Evolutionary conservation across 2,888 invertebrate species (phyloP).

Genomic region (Mactromeris polynyma): DNA sequence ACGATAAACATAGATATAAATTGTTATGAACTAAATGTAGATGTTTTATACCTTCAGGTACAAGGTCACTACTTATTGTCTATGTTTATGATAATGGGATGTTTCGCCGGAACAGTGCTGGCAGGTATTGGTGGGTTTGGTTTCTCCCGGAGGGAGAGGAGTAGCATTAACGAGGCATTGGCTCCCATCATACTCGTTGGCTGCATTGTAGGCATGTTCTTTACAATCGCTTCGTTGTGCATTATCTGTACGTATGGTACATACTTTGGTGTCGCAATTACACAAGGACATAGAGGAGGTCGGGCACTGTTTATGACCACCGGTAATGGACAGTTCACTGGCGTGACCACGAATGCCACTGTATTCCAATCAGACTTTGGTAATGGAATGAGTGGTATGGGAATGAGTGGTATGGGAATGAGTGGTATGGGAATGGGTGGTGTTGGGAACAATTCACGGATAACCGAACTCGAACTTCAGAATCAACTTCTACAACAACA

Average conservation of each 20-base stretch:
- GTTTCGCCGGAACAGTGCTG: conserved; percentile 5
- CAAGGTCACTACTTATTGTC: conserved; percentile 24
- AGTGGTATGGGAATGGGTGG: too few species aligned
- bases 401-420: background rate
- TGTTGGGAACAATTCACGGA: background rate
- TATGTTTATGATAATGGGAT: conserved; percentile 32
- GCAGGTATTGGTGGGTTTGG: background rate
- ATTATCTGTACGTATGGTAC: conserved; percentile 28
- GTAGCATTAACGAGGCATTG: background rate
- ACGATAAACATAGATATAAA: too few species aligned
- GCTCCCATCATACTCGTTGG: conserved; percentile 10
- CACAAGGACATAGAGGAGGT: background rate
- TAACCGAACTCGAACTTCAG: conserved; percentile 21
- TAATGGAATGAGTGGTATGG: too few species aligned
- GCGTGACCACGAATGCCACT: too few species aligned
- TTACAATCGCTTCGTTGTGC: conserved; percentile 15
- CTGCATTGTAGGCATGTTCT: conserved; percentile 1
- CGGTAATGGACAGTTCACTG: too few species aligned
- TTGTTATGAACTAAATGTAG: too few species aligned
- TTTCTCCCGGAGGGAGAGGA: background rate
- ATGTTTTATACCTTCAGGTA: conserved; percentile 20
- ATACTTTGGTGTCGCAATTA: conserved; percentile 32
- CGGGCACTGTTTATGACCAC: too few species aligned
- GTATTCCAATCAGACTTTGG: too few species aligned
- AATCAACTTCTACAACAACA: conserved; percentile 39